A percentile compares a stretch with the other conserved stretches of the same genome.
These are phyloP conservation scores for Eristalis arbustorum DNA, from an alignment of 2,888 invertebrate species.

Conservation along the genomic window DNA sequence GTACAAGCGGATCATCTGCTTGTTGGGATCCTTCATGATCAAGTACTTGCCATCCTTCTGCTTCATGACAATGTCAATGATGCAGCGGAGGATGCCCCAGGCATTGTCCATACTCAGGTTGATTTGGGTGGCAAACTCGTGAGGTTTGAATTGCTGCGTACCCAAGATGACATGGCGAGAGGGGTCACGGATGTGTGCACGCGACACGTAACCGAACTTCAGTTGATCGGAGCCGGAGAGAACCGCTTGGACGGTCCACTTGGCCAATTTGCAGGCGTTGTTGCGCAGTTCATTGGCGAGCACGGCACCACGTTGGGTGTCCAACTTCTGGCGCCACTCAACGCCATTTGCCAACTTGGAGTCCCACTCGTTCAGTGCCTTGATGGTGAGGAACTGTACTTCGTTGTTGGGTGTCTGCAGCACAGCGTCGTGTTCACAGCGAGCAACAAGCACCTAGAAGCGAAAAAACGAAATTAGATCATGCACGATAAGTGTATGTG, in stretches of 20 bases:
- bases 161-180: constrained; percentile 98
- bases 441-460: constrained; percentile 87
- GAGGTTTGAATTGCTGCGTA: constrained; percentile 98
- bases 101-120: constrained; percentile 99
- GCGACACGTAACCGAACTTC: constrained; percentile 99
- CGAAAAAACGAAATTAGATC: neutral
- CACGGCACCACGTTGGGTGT: constrained; percentile 98
- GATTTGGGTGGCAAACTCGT: constrained; percentile 99
- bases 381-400: constrained; percentile 95
- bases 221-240: constrained; percentile 98
- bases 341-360: constrained; percentile 97
- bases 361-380: constrained; percentile 99
- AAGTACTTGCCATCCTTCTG: constrained; percentile 97
- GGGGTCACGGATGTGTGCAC: constrained; percentile 95
- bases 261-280: constrained; percentile 99
- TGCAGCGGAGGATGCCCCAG: constrained; percentile 98
- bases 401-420: constrained; percentile 93
- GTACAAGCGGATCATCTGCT: constrained; percentile 97
- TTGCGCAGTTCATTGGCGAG: constrained; percentile 98
- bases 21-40: constrained; percentile 99
- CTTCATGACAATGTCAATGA: constrained; percentile 98
- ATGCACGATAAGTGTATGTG: neutral
- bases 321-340: constrained; percentile 98
- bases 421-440: constrained; percentile 98
- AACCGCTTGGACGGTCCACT: constrained; percentile 98